Base-by-base conservation (phyloP, 2,797 vertebrate genomes). In the Anas acuta region DNA sequence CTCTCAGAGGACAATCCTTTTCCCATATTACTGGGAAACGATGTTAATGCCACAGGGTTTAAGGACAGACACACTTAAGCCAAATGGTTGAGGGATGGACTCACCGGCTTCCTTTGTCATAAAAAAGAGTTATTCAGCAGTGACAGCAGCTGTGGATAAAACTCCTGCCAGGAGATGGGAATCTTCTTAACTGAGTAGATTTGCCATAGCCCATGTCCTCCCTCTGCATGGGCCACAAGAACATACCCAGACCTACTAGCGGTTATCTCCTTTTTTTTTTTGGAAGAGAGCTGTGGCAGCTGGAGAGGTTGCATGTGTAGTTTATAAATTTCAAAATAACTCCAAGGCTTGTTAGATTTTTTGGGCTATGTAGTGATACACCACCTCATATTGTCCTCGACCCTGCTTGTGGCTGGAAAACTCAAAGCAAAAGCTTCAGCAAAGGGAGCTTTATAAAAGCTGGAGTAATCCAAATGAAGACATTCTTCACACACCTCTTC, bases 201-300 rank as follows among this genome's bases (percentile, higher is more conserved):
- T 20, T 41, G 23, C 30, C 47, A 71, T 7, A 85, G 81, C 22
- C n/a, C 33, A n/a, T 8, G 21, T 47, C 8, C 37, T 33, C 41
- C 62, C 51, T 47, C 58, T 1, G 6, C 49, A 57, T 6, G 7
- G 32, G 45, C 56, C 33, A 84, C 1, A 2, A 32, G 66, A 77
- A 69, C 5, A 1, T 15, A n/a, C 10, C 58, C n/a, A 51, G 47
- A 22, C 35, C 8, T 87, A 41, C 47, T 37, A 0, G 0, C 1
- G 9, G 13, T 43, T 61, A 78, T 23, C n/a, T 62, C 37, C 10
- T 45, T 53, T 64, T 57, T 53, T 57, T 53, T 57, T 83, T 70
- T 83, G 66, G 21, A 51, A 61, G 37, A 81, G 45, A 81, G 43
- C 26, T 71, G 35, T 62, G 23, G 64, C 53, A 72, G 30, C n/a